Conservation (phyloP, 2,113 vertebrate genomes). For the Plecotus auritus region DNA sequence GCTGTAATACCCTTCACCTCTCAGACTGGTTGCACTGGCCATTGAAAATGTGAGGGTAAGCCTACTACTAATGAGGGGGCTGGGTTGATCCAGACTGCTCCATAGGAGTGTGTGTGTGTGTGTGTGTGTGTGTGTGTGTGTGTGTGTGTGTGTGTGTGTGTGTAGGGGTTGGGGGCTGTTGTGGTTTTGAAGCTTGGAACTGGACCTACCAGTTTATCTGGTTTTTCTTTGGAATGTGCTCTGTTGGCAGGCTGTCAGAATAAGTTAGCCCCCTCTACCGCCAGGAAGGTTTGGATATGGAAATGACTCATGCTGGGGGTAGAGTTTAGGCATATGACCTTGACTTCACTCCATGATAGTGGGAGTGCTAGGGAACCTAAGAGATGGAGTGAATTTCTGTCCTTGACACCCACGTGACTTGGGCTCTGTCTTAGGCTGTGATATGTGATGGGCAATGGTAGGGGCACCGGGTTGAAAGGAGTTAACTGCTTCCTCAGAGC, state of each 20-base stretch:
- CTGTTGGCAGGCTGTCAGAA: conserved; percentile 11
- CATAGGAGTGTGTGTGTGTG: too few relatives aligned
- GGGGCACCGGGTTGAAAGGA: neutral
- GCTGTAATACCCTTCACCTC: neutral
- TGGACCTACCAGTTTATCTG: conserved; percentile 37
- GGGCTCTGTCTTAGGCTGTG: neutral
- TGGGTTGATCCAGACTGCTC: too few relatives aligned
- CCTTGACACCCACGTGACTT: neutral
- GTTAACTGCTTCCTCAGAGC: neutral
- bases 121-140: neutral
- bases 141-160: too few relatives aligned
- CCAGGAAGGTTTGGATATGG: conserved; percentile 6
- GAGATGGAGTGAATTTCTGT: neutral
- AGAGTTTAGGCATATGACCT: conserved; percentile 13
- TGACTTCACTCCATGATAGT: neutral
- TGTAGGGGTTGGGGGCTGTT: neutral
- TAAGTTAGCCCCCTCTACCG: neutral
- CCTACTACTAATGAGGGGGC: neutral
- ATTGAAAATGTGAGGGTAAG: neutral
- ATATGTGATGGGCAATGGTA: neutral
- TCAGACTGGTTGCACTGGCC: neutral
- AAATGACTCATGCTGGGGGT: neutral
- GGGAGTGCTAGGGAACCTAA: neutral
- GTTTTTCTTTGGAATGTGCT: conserved; percentile 53
- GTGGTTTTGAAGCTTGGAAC: conserved; percentile 15